Evolutionary conservation across 1,140 invertebrate genomes (phyloP).

Genomic region (Panagrolaimus sp.): DNA sequence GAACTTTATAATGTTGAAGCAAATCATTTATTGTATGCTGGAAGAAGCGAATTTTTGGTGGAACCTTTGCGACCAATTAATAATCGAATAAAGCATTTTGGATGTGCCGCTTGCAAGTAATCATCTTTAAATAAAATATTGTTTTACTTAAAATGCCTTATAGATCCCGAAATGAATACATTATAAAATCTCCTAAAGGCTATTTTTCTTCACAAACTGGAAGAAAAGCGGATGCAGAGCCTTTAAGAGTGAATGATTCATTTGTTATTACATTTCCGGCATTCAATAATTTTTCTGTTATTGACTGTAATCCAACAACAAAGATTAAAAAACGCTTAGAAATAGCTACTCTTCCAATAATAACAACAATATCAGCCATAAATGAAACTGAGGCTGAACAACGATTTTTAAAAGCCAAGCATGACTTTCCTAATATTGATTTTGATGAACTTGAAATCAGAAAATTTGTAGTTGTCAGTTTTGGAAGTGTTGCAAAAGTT

Average conservation of each 20-base stretch:
- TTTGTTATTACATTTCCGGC: neutral
- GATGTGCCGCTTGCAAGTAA: slow-evolving; percentile 32
- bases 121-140: no score
- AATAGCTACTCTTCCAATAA: no score
- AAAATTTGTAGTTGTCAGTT: slow-evolving; percentile 48
- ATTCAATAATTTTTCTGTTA: neutral
- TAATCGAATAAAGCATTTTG: slow-evolving; percentile 55
- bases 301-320: neutral
- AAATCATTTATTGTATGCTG: slow-evolving; percentile 51
- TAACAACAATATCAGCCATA: neutral
- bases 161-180: slow-evolving; percentile 21
- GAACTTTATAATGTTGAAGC: slow-evolving; percentile 46
- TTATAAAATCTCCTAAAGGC: neutral
- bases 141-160: neutral
- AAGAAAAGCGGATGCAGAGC: slow-evolving; percentile 13
- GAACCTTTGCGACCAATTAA: slow-evolving; percentile 49
- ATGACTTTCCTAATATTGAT: slow-evolving; percentile 40
- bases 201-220: neutral
- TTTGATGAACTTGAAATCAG: slow-evolving; percentile 40
- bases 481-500: slow-evolving; percentile 54
- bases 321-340: neutral
- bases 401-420: slow-evolving; percentile 26
- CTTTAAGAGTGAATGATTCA: slow-evolving; percentile 1
- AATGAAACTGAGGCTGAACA: slow-evolving; percentile 16
- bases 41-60: slow-evolving; percentile 49